Base-by-base conservation (phyloP, 2,888 invertebrate species). In the Parnassius mnemosyne region DNA sequence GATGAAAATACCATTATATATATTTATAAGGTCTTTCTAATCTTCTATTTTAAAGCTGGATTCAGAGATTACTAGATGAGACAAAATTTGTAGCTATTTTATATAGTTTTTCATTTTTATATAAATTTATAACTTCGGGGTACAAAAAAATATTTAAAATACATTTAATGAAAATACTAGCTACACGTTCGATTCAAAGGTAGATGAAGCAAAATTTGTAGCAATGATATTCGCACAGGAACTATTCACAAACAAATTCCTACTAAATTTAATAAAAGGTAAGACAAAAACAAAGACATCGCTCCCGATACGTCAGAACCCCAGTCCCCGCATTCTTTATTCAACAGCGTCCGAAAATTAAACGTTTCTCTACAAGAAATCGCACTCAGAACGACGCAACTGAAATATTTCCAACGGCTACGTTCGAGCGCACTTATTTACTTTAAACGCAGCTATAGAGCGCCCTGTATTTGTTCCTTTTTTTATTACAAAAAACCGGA, bases 301-400 rank as follows among this genome's bases (percentile, higher is more conserved):
- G 51, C 16, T 51, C 51, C 50, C 51, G 60, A 53, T 57, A 56
- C 53, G 47, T 54, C 62, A 41, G n/a, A 12, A 11, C 53, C 53
- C 51, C 9, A 20, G 57, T 64, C 67, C 73, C 73, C 78, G 78
- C 87, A 89, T 90, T 85, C 87, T 85, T 90, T 89, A 89, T 90
- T 90, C 85, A 90, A 73, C 77, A 76, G 69, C 75, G 87, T 84
- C 89, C 88, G 82, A 87, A 84, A 85, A 84, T 84, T 81, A 83
- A 82, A 81, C 83, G 82, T 77, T 73, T 79, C 77, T 72, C 78
- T 87, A 90, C 90, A 90, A 90, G 90, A 87, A 85, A 87, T 87
- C 82, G 89, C 90, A 90, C 90, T 90, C 87, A 86, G 76, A 71
- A 78, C 76, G 74, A 72, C 71, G 68, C 69, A 70, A 73, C 85